A percentile compares a stretch with the other conserved stretches of the same genome.
phyloP scores from a whole-genome alignment of 1,140 invertebrate species.

The Apis florea region DNA sequence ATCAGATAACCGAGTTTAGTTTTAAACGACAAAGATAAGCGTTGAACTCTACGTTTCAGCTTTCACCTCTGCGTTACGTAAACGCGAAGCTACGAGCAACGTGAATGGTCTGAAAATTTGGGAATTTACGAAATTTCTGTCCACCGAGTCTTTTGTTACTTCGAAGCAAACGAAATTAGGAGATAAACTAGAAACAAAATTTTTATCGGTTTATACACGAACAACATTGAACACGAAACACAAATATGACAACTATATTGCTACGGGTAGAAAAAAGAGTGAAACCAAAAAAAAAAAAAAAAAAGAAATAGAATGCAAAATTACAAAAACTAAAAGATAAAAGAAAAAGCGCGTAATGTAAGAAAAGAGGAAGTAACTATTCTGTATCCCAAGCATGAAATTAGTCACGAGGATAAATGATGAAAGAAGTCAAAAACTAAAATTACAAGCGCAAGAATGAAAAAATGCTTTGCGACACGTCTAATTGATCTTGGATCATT shows the following conservation, averaged over 20 bases:
- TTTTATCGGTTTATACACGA: not conserved
- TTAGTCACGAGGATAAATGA: not conserved
- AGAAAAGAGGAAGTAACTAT: not conserved
- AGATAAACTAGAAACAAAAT: too few relatives aligned
- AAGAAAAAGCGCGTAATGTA: not conserved
- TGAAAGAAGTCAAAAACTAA: not conserved
- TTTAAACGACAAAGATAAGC: not conserved
- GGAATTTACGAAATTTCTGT: not conserved
- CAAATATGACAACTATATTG: not conserved
- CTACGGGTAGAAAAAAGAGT: too few relatives aligned
- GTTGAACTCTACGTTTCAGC: constrained; percentile 1
- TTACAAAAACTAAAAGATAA: not conserved
- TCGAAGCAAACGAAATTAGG: not conserved
- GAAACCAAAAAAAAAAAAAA: not conserved
- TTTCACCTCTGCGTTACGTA: constrained; percentile 38
- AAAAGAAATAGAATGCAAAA: not conserved
- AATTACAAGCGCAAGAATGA: not conserved
- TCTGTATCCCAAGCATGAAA: too few relatives aligned
- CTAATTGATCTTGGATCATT: not conserved
- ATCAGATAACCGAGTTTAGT: constrained; percentile 15
- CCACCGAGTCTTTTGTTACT: too few relatives aligned
- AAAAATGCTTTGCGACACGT: too few relatives aligned
- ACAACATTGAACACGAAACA: not conserved
- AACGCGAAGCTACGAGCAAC: constrained; percentile 9
- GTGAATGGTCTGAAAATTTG: constrained; percentile 1